These are phyloP conservation scores for Copsychus sechellarum DNA, from an alignment of 2,113 vertebrate genomes.

Conservation along the genomic window DNA sequence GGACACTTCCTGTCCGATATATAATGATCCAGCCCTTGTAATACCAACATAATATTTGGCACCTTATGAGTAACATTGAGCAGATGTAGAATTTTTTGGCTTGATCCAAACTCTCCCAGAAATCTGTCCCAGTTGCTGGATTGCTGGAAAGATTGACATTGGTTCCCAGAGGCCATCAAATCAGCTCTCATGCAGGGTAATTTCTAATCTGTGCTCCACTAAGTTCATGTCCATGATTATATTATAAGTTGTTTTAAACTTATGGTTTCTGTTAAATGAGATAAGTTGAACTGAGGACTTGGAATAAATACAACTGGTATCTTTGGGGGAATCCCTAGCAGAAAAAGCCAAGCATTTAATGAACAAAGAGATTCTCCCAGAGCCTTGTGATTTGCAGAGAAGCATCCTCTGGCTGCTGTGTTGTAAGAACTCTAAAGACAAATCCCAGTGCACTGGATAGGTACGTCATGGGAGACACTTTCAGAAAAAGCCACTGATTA, in stretches of 20 bases:
- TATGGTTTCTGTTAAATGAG: background rate
- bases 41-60: background rate
- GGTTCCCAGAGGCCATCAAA: background rate
- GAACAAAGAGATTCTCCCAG: background rate
- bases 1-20: rapidly evolving
- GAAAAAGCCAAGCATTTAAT: background rate
- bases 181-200: background rate
- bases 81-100: background rate
- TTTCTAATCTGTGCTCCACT: background rate
- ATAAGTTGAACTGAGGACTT: background rate
- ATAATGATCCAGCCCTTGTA: rapidly evolving
- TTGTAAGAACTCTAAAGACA: background rate
- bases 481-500: background rate
- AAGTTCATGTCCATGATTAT: background rate
- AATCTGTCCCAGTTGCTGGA: background rate
- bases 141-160: rapidly evolving
- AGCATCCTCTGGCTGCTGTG: background rate
- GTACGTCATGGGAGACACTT: background rate
- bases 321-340: background rate
- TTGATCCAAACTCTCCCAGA: background rate
- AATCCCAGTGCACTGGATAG: background rate
- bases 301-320: background rate
- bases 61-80: background rate
- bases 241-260: background rate
- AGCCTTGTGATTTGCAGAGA: background rate